Evolutionary conservation across 2,113 vertebrate species (phyloP).

Genomic region (Oreochromis tanganicae): DNA sequence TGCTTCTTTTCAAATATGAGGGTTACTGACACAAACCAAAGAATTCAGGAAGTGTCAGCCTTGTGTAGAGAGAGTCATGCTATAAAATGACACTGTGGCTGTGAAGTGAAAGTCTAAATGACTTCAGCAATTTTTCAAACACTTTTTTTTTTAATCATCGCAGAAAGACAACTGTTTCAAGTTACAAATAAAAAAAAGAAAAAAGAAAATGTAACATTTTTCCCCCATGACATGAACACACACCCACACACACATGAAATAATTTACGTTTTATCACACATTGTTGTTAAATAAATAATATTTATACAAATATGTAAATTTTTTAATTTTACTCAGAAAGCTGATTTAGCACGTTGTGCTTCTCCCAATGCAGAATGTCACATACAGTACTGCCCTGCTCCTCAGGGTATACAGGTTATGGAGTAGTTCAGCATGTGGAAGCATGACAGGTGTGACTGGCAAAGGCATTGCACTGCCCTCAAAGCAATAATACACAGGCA

Average conservation of each 20-base stretch:
- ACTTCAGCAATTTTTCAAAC: neutral
- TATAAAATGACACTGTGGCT: neutral
- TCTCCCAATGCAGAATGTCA: conserved; percentile 7
- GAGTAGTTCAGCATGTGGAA: conserved; percentile 2
- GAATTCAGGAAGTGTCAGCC: neutral
- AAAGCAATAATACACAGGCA: neutral
- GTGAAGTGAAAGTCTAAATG: neutral
- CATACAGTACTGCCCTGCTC: conserved; percentile 19
- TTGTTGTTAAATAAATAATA: conserved; percentile 12
- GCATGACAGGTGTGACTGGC: neutral
- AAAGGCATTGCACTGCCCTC: conserved; percentile 23
- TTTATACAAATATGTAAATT: conserved; percentile 16
- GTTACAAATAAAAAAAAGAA: neutral
- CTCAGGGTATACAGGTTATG: neutral
- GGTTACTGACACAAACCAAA: neutral
- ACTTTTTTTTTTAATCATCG: conserved; percentile 12
- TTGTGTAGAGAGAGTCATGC: neutral
- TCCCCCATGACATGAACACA: neutral
- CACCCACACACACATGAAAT: neutral
- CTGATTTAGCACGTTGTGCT: neutral
- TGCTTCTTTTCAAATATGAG: neutral
- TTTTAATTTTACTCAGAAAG: neutral
- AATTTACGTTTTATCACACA: neutral
- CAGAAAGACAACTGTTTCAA: neutral
- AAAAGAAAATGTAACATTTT: neutral